Evolutionary conservation across 1,140 invertebrate species (phyloP).

Genomic region (Trichomalopsis sarcophagae): DNA sequence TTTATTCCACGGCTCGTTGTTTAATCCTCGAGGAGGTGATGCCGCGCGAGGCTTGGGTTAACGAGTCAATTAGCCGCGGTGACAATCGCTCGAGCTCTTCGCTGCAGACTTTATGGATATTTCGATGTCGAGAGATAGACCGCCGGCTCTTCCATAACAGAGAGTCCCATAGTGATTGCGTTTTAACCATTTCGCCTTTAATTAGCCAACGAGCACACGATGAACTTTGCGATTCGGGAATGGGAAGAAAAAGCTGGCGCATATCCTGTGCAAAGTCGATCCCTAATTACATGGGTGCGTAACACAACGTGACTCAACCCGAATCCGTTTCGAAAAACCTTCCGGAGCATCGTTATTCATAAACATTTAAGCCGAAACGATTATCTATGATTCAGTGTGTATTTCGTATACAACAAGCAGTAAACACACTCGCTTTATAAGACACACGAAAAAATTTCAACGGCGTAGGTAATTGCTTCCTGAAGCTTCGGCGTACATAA

Average conservation of each 20-base stretch:
- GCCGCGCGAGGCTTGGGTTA: background rate
- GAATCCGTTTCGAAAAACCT: background rate
- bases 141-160: too few relatives aligned
- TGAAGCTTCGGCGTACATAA: background rate
- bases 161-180: background rate
- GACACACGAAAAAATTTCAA: background rate
- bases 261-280: too few relatives aligned
- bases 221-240: background rate
- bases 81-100: background rate
- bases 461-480: slow-evolving; percentile 2
- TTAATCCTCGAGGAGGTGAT: background rate
- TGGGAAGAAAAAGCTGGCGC: background rate
- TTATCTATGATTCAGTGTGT: slow-evolving; percentile 25
- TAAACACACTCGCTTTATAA: background rate
- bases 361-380: background rate
- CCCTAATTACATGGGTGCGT: background rate
- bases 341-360: background rate
- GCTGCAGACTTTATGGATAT: background rate
- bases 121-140: background rate
- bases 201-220: background rate
- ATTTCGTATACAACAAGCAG: background rate
- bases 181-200: background rate
- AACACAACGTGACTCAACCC: background rate
- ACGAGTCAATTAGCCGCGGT: slow-evolving; percentile 19
- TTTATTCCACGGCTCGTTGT: background rate